Evolutionary conservation across 1,140 invertebrate genomes (phyloP), one percentile per base, ranked within the genome.

Genomic region (Orchestia grillus): DNA sequence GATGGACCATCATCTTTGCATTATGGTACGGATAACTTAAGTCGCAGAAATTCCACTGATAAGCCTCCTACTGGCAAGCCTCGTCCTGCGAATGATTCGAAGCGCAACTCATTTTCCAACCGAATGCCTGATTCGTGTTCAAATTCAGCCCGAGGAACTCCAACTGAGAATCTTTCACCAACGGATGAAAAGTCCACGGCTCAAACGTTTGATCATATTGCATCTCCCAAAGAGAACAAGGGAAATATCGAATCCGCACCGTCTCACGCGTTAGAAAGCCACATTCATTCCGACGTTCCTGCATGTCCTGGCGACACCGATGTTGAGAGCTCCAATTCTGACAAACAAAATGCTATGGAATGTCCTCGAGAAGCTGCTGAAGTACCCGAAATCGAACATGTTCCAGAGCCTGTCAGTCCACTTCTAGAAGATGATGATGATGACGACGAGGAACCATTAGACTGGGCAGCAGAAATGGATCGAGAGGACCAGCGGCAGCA

Each of bases 401-500:
- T 90, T 42, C 16, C 41, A 42, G 88, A 42, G 28, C n/a, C 88
- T 41, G 4, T 90, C 41, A 90, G 41, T 44, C 43, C 88, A 42
- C 11, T 90, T 15, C 8, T 40, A 53, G 47, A 53, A 6, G 62
- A 23, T 23, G 62, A 77, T 36, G 62, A 36, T 15, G 44, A 94
- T 28, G 92, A 94, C 16, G 92, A 94, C 36, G 92, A 94, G 3
- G 92, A 94, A 40, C 44, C 43, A 11, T 94, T 94, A 47, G 92
- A 94, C 44, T 94, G 92, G 92, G 92, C 44, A 45, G 92, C 92
- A n/a, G 92, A 94, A 45, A 94, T 94, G 44, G 92, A 94, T 11
- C 43, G 44, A 47, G 92, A 94, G 44, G 92, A 94, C 43, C 92
- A 44, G 47, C 92, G 44, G 44, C 43, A 45, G 92, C 44, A 45